phyloP scores from a whole-genome alignment of 2,888 invertebrate genomes.

The Archips xylosteana region DNA sequence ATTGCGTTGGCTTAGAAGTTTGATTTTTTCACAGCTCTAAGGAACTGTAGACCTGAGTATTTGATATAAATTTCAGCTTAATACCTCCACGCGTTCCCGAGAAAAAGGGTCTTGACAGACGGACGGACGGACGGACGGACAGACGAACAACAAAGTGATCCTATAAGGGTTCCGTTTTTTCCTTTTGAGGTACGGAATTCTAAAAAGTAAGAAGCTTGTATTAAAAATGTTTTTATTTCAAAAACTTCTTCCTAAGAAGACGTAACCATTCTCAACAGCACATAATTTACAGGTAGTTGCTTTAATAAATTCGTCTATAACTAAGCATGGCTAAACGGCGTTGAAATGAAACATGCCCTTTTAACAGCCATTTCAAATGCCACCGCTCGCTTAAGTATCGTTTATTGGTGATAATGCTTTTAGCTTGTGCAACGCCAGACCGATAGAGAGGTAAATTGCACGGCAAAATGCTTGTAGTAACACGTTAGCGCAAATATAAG shows the following conservation, averaged over 20 bases:
- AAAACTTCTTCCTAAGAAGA: not conserved
- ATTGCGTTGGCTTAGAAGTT: too few species aligned
- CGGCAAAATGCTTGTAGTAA: conserved; percentile 32
- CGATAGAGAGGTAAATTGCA: conserved; percentile 42
- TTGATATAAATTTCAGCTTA: too few species aligned
- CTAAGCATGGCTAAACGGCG: conserved; percentile 36
- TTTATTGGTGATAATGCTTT: conserved; percentile 39
- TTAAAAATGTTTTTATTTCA: too few species aligned
- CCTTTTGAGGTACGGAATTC: too few species aligned
- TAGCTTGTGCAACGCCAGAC: conserved; percentile 28
- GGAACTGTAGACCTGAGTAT: too few species aligned
- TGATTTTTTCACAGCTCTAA: too few species aligned
- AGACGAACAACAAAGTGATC: too few species aligned
- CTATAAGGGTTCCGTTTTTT: too few species aligned
- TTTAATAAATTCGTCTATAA: conserved; percentile 2
- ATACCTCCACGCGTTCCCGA: too few species aligned
- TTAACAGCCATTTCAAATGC: conserved; percentile 40
- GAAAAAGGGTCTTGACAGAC: too few species aligned
- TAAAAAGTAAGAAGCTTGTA: too few species aligned
- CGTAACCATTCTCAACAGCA: not conserved
- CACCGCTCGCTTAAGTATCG: conserved; percentile 41
- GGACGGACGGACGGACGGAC: too few species aligned
- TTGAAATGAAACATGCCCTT: conserved; percentile 39
- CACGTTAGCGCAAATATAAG: conserved; percentile 32
- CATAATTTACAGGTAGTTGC: not conserved